Percentiles rank a stretch among this genome's conserved stretches.
These are phyloP conservation scores for Lasioglossum vierecki DNA, from an alignment of 2,888 invertebrate genomes.

Conservation along the genomic window DNA sequence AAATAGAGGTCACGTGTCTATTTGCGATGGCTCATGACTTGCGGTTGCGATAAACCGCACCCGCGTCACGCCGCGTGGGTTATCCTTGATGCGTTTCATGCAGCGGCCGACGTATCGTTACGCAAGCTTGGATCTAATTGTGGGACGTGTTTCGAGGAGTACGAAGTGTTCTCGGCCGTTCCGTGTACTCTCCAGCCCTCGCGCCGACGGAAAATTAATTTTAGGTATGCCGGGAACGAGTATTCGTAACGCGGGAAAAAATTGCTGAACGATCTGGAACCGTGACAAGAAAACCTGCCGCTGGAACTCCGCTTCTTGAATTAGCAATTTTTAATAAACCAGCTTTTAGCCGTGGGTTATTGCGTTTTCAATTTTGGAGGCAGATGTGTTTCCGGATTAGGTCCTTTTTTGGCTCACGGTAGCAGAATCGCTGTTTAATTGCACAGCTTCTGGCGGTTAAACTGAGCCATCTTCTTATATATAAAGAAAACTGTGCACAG, in stretches of 20 bases:
- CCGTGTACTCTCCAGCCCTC: too few species aligned
- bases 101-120: slow-evolving; percentile 40
- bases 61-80: slow-evolving; percentile 66
- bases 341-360: not conserved
- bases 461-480: too few species aligned
- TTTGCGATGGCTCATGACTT: slow-evolving; percentile 74
- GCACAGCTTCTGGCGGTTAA: not conserved
- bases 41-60: slow-evolving; percentile 73
- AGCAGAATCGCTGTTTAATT: not conserved
- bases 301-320: not conserved
- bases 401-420: not conserved
- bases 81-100: slow-evolving; percentile 66
- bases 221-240: not conserved
- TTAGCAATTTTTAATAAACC: slow-evolving; percentile 2
- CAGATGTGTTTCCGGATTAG: not conserved
- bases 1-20: slow-evolving; percentile 73
- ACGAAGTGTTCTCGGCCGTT: not conserved
- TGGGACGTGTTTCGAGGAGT: not conserved
- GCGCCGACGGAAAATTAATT: not conserved
- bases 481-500: too few species aligned
- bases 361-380: not conserved
- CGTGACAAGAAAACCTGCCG: not conserved
- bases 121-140: slow-evolving; percentile 39
- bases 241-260: not conserved
- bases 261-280: not conserved